phyloP scores from a whole-genome alignment of 2,797 vertebrate genomes.

The Danio kyathit region DNA sequence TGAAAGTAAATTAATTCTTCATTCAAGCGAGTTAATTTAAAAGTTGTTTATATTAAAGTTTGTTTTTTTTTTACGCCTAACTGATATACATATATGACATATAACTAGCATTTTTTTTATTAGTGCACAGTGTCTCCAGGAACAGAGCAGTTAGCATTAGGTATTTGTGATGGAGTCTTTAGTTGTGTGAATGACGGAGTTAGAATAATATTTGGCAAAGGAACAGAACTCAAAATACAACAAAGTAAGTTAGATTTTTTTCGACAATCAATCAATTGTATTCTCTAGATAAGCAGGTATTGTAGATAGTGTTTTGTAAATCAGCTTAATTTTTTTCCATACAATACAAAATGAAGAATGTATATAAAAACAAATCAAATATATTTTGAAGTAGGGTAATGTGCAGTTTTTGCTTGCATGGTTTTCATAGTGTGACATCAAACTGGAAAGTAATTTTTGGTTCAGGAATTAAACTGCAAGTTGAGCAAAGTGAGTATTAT shows the following conservation, averaged over 20 bases:
- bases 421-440: constrained; percentile 49
- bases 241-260: neutral
- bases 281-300: neutral
- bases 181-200: constrained; percentile 40
- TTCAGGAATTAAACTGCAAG: constrained; percentile 46
- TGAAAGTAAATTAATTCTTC: constrained; percentile 2
- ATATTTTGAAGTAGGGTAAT: neutral
- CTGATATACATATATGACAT: no score
- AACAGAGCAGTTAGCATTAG: neutral
- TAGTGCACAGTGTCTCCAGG: neutral
- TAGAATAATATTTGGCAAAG: constrained; percentile 55
- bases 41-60: no score
- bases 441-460: constrained; percentile 47
- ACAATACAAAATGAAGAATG: no score
- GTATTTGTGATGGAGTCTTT: constrained; percentile 1
- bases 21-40: constrained; percentile 10
- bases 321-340: neutral
- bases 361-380: no score
- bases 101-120: neutral
- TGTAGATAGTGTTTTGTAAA: neutral
- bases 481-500: constrained; percentile 68
- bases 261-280: neutral
- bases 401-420: neutral
- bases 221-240: constrained; percentile 32
- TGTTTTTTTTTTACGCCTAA: no score